These are phyloP conservation scores for Elymnias hypermnestra DNA, from an alignment of 1,140 invertebrate genomes.

Conservation along the genomic window DNA sequence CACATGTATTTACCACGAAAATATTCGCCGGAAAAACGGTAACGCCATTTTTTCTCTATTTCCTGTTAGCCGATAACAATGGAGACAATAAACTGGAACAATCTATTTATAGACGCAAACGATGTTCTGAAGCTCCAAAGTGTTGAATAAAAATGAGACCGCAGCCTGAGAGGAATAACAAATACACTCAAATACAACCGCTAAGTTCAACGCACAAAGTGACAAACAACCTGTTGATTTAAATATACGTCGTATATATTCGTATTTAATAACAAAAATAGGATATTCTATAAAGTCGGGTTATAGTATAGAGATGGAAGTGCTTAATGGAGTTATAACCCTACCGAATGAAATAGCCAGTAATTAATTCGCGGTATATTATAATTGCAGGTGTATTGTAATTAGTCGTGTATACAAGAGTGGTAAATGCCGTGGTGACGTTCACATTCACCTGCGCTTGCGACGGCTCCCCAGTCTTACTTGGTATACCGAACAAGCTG, in stretches of 20 bases:
- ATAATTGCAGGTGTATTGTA: conserved; percentile 26
- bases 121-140: conserved; percentile 9
- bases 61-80: conserved; percentile 12
- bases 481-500: conserved; percentile 36
- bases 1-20: not conserved
- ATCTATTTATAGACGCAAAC: conserved; percentile 23
- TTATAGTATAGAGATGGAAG: not conserved
- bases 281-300: not conserved
- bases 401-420: conserved; percentile 43
- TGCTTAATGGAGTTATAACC: conserved; percentile 27
- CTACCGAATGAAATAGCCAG: conserved; percentile 35
- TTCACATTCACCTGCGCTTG: conserved; percentile 60
- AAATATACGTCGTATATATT: not conserved
- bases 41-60: conserved; percentile 4
- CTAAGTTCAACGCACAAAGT: conserved; percentile 48
- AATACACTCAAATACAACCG: conserved; percentile 46
- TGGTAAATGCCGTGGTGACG: conserved; percentile 59
- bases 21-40: not conserved
- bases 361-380: conserved; percentile 22
- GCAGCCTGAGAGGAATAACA: conserved; percentile 35
- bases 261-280: not conserved
- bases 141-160: conserved; percentile 44
- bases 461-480: conserved; percentile 53
- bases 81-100: conserved; percentile 13
- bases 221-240: conserved; percentile 10